These are phyloP conservation scores for Nesogale talazaci DNA, from an alignment of 2,113 vertebrate genomes.

Conservation along the genomic window DNA sequence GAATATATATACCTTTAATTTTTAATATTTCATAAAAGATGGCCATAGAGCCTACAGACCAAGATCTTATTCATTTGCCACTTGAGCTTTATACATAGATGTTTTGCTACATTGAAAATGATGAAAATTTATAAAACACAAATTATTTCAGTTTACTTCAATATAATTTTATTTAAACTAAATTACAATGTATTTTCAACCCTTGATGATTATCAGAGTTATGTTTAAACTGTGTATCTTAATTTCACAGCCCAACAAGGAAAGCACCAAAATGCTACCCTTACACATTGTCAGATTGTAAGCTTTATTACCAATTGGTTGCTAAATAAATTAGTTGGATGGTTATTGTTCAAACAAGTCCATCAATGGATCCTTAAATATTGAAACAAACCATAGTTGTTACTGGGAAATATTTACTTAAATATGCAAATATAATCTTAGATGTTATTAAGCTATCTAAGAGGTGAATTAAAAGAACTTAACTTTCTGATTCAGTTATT, in stretches of 20 bases:
- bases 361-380: not conserved
- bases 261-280: not conserved
- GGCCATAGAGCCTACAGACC: not conserved
- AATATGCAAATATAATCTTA: not conserved
- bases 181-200: not conserved
- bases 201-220: not conserved
- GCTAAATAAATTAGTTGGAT: not conserved
- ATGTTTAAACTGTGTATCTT: not conserved
- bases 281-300: not conserved
- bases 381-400: not conserved
- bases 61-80: not conserved
- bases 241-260: not conserved
- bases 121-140: not conserved
- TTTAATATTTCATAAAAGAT: not conserved
- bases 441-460: not conserved
- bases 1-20: too few relatives aligned
- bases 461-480: not conserved
- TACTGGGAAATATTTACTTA: not conserved
- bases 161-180: constrained; percentile 13
- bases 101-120: not conserved
- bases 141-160: not conserved
- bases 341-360: not conserved
- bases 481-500: constrained; percentile 1
- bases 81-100: not conserved
- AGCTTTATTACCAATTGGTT: not conserved